phyloP scores from a whole-genome alignment of 2,113 vertebrate genomes.

The Xiphophorus hellerii region DNA sequence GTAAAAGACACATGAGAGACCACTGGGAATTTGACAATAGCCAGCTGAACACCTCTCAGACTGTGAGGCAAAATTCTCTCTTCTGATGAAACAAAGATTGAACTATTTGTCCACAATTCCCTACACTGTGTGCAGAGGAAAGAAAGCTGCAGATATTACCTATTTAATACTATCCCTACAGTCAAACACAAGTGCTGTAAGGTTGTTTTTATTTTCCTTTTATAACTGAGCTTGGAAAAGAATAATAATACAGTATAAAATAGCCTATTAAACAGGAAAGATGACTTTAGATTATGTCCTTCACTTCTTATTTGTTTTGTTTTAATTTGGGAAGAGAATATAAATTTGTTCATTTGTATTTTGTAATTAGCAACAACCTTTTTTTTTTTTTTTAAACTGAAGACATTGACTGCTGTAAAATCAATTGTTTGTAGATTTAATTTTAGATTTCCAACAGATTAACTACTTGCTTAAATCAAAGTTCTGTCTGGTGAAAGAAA shows the following conservation, averaged over 20 bases:
- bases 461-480: too few species aligned
- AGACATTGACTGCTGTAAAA: too few species aligned
- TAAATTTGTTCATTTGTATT: background rate
- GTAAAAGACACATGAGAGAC: background rate
- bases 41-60: constrained; percentile 8
- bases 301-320: background rate
- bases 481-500: background rate
- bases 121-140: background rate
- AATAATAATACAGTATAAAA: background rate
- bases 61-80: background rate
- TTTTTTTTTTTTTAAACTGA: too few species aligned
- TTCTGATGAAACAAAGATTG: constrained; percentile 13
- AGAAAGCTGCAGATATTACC: background rate
- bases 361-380: background rate
- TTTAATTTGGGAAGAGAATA: background rate
- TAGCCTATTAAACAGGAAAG: too few species aligned
- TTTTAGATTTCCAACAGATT: background rate
- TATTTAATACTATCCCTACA: constrained; percentile 1
- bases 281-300: background rate
- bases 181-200: background rate
- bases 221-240: background rate
- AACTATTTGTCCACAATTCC: constrained; percentile 4
- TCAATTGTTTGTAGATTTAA: background rate
- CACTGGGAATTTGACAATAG: constrained; percentile 2
- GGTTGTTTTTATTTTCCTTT: background rate